These are phyloP conservation scores for Pseudochirops cupreus DNA, from an alignment of 2,797 vertebrate species.

Conservation along the genomic window DNA sequence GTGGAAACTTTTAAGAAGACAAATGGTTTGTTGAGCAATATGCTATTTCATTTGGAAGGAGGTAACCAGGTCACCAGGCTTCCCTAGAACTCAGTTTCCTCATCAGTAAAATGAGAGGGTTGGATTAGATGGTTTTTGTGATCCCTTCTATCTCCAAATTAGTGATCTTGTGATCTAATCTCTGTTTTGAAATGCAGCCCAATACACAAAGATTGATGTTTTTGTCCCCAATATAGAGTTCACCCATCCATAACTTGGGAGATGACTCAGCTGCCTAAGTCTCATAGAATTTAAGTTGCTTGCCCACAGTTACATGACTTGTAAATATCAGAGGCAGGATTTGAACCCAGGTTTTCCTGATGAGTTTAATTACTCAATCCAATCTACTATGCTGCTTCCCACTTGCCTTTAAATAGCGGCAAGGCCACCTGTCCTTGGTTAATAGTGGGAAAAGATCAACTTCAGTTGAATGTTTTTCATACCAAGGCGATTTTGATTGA, in stretches of 20 bases:
- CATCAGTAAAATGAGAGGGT: neutral
- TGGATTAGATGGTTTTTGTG: neutral
- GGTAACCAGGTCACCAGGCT: neutral
- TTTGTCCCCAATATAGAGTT: neutral
- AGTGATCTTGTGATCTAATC: neutral
- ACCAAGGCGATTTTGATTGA: neutral
- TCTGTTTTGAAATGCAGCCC: neutral
- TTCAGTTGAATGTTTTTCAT: constrained; percentile 9
- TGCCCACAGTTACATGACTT: neutral
- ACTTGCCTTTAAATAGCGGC: constrained; percentile 24
- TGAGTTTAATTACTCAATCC: neutral
- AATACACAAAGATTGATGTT: neutral
- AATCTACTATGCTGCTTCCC: neutral
- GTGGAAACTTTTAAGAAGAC: neutral
- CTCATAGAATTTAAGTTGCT: neutral
- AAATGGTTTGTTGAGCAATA: neutral
- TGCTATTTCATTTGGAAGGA: neutral
- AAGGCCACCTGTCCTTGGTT: constrained; percentile 37
- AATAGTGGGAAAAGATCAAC: constrained; percentile 12
- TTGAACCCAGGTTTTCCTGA: neutral
- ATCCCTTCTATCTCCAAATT: neutral
- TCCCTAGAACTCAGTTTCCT: neutral
- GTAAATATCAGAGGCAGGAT: neutral
- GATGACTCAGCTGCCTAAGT: neutral
- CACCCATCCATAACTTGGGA: neutral